These are phyloP conservation scores for Ectemnius cavifrons DNA, from an alignment of 2,888 invertebrate species.

Conservation along the genomic window DNA sequence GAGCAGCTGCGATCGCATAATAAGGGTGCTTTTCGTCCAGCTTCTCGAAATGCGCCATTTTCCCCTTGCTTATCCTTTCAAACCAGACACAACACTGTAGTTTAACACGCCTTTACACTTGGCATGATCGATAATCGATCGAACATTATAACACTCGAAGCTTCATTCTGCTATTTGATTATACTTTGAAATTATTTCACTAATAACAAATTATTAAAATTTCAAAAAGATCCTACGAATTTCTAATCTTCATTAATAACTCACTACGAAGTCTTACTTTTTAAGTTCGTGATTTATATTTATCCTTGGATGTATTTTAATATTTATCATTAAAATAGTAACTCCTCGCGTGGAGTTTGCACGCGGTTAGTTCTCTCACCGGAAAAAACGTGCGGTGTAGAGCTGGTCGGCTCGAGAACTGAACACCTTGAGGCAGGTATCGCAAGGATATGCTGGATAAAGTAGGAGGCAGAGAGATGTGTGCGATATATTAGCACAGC, in stretches of 20 bases:
- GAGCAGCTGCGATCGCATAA: conserved; percentile 65
- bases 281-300: no score
- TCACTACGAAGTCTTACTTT: no score
- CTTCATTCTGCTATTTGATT: no score
- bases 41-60: conserved; percentile 68
- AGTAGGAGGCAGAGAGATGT: conserved; percentile 43
- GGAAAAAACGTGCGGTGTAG: conserved; percentile 19
- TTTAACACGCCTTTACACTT: conserved; percentile 28
- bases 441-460: conserved; percentile 23
- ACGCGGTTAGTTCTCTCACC: neutral
- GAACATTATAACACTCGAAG: neutral
- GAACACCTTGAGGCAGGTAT: conserved; percentile 17
- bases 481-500: conserved; percentile 5
- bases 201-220: no score
- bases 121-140: neutral
- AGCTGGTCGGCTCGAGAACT: conserved; percentile 33
- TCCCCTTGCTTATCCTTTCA: conserved; percentile 49
- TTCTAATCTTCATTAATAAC: no score
- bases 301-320: no score
- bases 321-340: no score
- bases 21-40: conserved; percentile 69
- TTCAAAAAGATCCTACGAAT: no score
- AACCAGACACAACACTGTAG: conserved; percentile 19
- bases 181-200: no score
- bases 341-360: neutral